Evolutionary conservation across 1,140 invertebrate genomes (phyloP).

Genomic region (Magallana angulata): DNA sequence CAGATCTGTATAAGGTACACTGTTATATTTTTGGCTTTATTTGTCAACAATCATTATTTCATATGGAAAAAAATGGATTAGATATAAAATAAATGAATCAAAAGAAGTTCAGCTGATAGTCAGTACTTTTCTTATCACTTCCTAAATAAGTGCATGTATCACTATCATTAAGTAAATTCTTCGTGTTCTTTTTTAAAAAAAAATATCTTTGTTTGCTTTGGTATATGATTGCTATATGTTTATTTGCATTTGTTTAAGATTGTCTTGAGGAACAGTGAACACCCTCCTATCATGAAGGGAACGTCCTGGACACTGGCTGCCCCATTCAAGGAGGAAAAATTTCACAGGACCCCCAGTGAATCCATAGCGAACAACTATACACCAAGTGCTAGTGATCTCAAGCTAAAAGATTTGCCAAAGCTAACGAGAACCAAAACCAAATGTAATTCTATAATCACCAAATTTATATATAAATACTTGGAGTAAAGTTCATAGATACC

Average conservation of each 20-base stretch:
- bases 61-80: too few species aligned
- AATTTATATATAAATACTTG: too few species aligned
- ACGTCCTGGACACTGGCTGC: constrained; percentile 80
- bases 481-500: background rate
- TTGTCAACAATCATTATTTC: too few species aligned
- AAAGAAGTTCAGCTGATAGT: background rate
- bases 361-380: constrained; percentile 84
- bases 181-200: background rate
- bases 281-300: constrained; percentile 79
- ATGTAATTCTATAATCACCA: constrained; percentile 14
- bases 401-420: constrained; percentile 81
- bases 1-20: constrained; percentile 77
- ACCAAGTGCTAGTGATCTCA: constrained; percentile 81
- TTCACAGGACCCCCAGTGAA: constrained; percentile 83
- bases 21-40: background rate
- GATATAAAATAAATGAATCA: too few species aligned
- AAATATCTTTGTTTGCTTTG: background rate
- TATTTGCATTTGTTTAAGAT: constrained; percentile 66
- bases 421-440: constrained; percentile 68
- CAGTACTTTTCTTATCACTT: background rate
- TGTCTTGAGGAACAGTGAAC: constrained; percentile 77
- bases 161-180: background rate
- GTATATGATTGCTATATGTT: background rate
- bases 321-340: constrained; percentile 79
- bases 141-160: background rate